Conservation (phyloP, 2,888 invertebrate genomes). For the Anarsia innoxiella region DNA sequence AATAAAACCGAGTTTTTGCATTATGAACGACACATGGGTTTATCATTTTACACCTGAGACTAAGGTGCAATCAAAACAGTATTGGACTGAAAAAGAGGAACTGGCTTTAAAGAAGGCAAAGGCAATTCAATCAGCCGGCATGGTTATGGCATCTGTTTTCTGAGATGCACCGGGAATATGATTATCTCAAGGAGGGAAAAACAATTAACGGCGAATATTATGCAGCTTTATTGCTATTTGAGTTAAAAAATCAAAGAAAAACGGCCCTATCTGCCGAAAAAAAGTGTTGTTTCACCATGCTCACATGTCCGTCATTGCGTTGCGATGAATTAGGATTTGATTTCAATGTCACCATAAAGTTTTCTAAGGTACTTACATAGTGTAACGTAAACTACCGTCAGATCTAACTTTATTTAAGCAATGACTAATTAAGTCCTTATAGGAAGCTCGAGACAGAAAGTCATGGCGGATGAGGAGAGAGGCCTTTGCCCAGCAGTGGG, state of each 20-base stretch:
- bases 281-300: slow-evolving; percentile 1
- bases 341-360: no score
- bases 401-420: no score
- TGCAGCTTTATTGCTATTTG: background rate
- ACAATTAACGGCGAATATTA: slow-evolving; percentile 3
- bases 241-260: slow-evolving; percentile 5
- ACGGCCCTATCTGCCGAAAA: background rate
- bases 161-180: slow-evolving; percentile 1
- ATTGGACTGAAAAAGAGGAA: slow-evolving; percentile 4
- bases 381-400: no score
- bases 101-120: slow-evolving; percentile 5
- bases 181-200: background rate
- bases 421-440: no score
- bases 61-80: slow-evolving; percentile 15
- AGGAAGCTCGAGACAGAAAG: no score
- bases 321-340: no score
- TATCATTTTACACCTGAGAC: slow-evolving; percentile 15
- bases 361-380: no score
- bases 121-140: background rate
- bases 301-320: background rate
- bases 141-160: slow-evolving; percentile 2
- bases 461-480: no score
- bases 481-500: no score
- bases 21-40: slow-evolving; percentile 19
- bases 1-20: slow-evolving; percentile 13